Conservation (phyloP, 1,140 invertebrate genomes). For the Temnothorax longispinosus region DNA sequence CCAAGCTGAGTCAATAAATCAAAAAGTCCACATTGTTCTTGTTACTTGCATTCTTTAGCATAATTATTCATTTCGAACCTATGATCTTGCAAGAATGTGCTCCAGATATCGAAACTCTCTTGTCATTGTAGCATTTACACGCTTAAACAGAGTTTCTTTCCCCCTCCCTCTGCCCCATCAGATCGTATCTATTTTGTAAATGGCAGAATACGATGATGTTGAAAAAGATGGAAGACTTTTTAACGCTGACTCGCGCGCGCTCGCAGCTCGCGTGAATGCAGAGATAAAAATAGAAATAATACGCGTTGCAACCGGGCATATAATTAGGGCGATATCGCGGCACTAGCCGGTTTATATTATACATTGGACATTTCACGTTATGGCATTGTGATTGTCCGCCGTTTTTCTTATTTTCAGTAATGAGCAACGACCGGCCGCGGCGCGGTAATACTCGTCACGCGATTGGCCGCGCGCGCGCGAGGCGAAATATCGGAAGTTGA, state of each 20-base stretch:
- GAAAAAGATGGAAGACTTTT: conserved; percentile 47
- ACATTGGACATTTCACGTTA: conserved; percentile 26
- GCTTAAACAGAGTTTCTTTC: not conserved
- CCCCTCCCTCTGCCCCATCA: not conserved
- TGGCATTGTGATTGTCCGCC: conserved; percentile 1
- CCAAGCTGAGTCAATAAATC: not conserved
- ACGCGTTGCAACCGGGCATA: conserved; percentile 14
- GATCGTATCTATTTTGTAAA: conserved; percentile 43
- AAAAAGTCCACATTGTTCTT: conserved; percentile 38
- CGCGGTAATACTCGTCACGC: conserved; percentile 43
- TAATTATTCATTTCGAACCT: conserved; percentile 46
- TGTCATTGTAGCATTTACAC: conserved; percentile 25
- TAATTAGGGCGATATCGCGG: conserved; percentile 43
- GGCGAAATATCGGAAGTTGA: conserved; percentile 55
- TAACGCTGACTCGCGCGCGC: not conserved
- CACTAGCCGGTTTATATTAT: conserved; percentile 29
- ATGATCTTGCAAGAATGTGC: conserved; percentile 41
- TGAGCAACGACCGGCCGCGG: conserved; percentile 27
- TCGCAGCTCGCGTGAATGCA: not conserved
- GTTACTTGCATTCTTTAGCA: conserved; percentile 37
- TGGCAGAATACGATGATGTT: conserved; percentile 21
- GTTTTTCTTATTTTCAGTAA: conserved; percentile 54
- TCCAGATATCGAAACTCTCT: conserved; percentile 40
- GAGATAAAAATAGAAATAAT: conserved; percentile 43
- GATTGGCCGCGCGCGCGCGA: conserved; percentile 31